Conservation (phyloP, 2,888 invertebrate genomes). For the Tipula helvola region DNA sequence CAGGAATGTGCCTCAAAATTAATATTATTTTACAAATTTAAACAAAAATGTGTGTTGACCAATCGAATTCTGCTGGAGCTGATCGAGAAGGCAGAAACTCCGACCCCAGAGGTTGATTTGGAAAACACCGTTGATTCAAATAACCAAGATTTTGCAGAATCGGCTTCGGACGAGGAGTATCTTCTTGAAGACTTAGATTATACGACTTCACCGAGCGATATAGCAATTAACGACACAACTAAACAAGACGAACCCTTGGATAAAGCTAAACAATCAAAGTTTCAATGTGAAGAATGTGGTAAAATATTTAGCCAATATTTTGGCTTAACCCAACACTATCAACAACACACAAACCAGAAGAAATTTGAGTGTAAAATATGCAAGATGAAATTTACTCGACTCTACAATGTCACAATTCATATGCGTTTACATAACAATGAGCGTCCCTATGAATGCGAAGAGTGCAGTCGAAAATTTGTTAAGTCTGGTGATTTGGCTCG, state of each 20-base stretch:
- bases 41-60: slow-evolving; percentile 21
- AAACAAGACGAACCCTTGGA: neutral
- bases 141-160: neutral
- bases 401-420: slow-evolving; percentile 37
- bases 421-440: slow-evolving; percentile 39
- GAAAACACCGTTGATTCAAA: neutral
- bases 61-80: neutral
- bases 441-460: slow-evolving; percentile 38
- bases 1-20: slow-evolving; percentile 22
- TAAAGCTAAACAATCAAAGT: neutral
- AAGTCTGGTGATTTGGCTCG: slow-evolving; percentile 25
- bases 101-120: neutral
- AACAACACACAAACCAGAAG: slow-evolving; percentile 27
- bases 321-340: slow-evolving; percentile 16
- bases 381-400: slow-evolving; percentile 31
- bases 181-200: neutral
- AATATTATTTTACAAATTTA: slow-evolving; percentile 24
- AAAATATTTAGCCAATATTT: slow-evolving; percentile 21
- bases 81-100: neutral
- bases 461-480: slow-evolving; percentile 32
- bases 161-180: neutral
- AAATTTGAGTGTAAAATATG: slow-evolving; percentile 32
- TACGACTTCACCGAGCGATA: neutral
- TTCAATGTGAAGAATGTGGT: slow-evolving; percentile 23
- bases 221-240: neutral